phyloP scores from a whole-genome alignment of 2,888 invertebrate species.

The Ochropleura plecta region DNA sequence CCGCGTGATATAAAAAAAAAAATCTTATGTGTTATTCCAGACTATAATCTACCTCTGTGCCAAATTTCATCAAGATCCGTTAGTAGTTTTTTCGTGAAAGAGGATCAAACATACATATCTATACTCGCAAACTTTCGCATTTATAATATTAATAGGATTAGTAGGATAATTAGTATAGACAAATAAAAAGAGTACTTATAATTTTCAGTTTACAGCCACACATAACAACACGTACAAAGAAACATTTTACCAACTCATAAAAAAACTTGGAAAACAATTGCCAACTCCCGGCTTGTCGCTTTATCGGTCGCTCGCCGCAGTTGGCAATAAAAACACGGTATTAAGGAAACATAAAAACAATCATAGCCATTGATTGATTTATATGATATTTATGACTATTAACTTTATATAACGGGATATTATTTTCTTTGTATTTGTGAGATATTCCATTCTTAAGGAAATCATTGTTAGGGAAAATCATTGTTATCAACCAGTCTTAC shows the following conservation, averaged over 20 bases:
- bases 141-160: too few species aligned
- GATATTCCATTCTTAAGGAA: background rate
- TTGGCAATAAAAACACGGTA: conserved; percentile 57
- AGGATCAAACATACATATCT: too few species aligned
- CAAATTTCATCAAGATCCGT: too few species aligned
- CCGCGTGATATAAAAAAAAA: too few species aligned
- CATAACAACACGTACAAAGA: background rate
- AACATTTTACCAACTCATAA: background rate
- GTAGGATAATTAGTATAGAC: background rate
- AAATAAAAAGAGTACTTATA: background rate
- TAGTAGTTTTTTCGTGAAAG: too few species aligned
- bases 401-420: conserved; percentile 15
- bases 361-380: conserved; percentile 69
- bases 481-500: too few species aligned
- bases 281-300: conserved; percentile 33
- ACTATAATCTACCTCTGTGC: too few species aligned
- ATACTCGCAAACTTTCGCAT: too few species aligned
- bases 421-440: conserved; percentile 20
- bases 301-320: conserved; percentile 36
- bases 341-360: conserved; percentile 67
- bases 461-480: background rate
- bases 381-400: conserved; percentile 51
- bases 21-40: too few species aligned
- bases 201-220: background rate
- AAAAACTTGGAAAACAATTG: background rate